Conservation (phyloP, 1,140 invertebrate species). For the Pemphigus obesinymphae region DNA sequence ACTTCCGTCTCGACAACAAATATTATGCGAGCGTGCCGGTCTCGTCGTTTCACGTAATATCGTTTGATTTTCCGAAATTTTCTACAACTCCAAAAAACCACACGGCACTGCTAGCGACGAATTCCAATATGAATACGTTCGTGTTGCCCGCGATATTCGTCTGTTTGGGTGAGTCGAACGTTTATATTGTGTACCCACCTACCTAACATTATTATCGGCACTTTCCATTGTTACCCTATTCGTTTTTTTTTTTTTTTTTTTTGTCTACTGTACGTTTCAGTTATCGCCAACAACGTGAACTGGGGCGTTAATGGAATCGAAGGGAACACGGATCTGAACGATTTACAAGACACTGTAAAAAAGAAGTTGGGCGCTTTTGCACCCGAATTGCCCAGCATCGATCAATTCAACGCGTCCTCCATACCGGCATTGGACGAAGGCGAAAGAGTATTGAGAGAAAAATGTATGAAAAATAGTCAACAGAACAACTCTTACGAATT, state of each 20-base stretch:
- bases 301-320: constrained; percentile 17
- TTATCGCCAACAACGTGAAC: constrained; percentile 1
- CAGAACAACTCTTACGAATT: constrained; percentile 45
- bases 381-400: background rate
- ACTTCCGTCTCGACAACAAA: background rate
- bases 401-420: background rate
- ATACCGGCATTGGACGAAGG: constrained; percentile 49
- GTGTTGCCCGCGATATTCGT: background rate
- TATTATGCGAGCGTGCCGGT: background rate
- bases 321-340: background rate
- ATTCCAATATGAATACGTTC: background rate
- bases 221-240: background rate
- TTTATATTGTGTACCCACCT: background rate
- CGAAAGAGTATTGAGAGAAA: constrained; percentile 50
- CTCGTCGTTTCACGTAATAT: too few relatives aligned
- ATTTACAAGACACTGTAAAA: constrained; percentile 26
- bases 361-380: constrained; percentile 6
- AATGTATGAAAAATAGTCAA: constrained; percentile 52
- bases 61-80: too few relatives aligned
- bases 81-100: too few relatives aligned
- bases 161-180: background rate
- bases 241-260: background rate
- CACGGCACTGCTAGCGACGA: too few relatives aligned
- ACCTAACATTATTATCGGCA: background rate
- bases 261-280: background rate